These are phyloP conservation scores for Enteromius paludinosus DNA, from an alignment of 2,797 vertebrate species.

Conservation along the genomic window DNA sequence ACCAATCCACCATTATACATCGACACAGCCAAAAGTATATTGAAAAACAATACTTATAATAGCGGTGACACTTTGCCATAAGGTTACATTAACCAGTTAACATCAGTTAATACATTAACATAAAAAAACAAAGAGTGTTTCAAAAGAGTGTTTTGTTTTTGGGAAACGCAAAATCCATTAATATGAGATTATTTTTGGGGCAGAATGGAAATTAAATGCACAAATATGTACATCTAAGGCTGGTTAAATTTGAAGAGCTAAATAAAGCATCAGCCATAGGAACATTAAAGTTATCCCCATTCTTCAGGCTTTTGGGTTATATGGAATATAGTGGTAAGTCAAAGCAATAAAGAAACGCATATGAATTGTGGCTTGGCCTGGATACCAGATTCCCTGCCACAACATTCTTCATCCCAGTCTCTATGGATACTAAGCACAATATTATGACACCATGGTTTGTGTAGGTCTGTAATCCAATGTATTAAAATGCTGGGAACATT, in stretches of 20 bases:
- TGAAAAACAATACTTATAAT: not conserved
- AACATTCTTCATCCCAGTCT: slow-evolving; percentile 64
- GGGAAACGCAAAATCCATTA: too few species aligned
- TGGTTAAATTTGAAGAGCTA: not conserved
- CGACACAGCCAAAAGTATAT: not conserved
- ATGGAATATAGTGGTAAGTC: slow-evolving; percentile 58
- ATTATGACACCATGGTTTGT: slow-evolving; percentile 70
- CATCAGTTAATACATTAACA: not conserved
- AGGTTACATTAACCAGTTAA: not conserved
- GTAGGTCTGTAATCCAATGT: slow-evolving; percentile 61
- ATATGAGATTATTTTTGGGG: too few species aligned
- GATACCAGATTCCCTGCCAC: slow-evolving; percentile 58
- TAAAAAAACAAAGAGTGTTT: not conserved
- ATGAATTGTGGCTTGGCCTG: slow-evolving; percentile 59
- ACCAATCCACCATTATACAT: not conserved
- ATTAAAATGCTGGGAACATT: slow-evolving; percentile 61
- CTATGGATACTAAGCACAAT: slow-evolving; percentile 72
- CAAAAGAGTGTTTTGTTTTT: too few species aligned
- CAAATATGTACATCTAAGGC: too few species aligned
- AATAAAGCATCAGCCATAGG: slow-evolving; percentile 15
- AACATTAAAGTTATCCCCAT: not conserved
- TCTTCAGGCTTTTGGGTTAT: slow-evolving; percentile 2
- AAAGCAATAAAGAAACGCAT: slow-evolving; percentile 60
- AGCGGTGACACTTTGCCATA: not conserved
- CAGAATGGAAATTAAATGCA: too few species aligned